Conservation (phyloP, 2,113 vertebrate species). For the Bubo scandiacus region DNA sequence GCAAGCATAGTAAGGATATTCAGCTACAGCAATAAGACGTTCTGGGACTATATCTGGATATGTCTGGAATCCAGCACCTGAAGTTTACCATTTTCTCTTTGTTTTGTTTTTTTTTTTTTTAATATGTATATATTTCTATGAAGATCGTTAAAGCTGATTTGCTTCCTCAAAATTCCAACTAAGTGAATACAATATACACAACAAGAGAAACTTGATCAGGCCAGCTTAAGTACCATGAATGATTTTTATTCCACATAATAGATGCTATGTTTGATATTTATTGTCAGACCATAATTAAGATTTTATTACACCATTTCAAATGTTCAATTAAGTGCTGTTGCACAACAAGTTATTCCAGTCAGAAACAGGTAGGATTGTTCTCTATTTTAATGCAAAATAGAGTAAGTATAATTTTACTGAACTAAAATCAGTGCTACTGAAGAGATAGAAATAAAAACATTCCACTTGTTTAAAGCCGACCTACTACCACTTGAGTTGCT, state of each 20-base stretch:
- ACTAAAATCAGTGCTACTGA: neutral
- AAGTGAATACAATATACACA: neutral
- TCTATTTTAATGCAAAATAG: neutral
- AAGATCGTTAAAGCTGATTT: neutral
- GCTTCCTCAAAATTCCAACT: neutral
- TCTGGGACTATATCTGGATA: neutral
- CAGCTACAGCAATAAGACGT: neutral
- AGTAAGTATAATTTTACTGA: neutral
- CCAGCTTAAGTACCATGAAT: neutral
- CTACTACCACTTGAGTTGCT: neutral
- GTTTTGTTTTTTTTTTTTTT: neutral
- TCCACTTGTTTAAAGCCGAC: neutral
- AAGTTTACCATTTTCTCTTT: neutral
- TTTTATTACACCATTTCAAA: conserved; percentile 12
- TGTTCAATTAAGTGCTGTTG: neutral
- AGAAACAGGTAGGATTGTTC: neutral
- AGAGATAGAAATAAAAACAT: neutral
- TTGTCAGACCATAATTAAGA: neutral
- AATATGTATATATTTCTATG: neutral
- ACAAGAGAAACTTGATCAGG: neutral
- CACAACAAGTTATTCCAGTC: neutral
- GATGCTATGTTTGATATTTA: neutral
- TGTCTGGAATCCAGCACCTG: neutral
- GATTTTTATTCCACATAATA: neutral
- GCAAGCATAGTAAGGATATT: neutral